A percentile compares a stretch with the other conserved stretches of the same genome.
Evolutionary conservation across 1,140 invertebrate genomes (phyloP).

Genomic region (Procambarus virginalis): DNA sequence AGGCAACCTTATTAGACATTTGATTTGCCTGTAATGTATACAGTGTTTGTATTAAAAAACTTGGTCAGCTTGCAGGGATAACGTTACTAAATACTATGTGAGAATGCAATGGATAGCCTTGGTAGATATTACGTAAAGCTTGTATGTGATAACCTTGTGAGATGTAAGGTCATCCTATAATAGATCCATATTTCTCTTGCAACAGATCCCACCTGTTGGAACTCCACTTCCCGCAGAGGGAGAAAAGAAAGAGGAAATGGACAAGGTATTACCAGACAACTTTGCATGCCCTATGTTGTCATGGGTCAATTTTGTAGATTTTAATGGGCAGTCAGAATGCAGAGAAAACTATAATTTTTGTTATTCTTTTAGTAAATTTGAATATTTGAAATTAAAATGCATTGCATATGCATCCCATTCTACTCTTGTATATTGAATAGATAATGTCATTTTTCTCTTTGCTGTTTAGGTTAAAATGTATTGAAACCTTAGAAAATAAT

Average conservation of each 20-base stretch:
- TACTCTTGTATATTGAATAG: background rate
- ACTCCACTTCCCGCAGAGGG: conserved; percentile 76
- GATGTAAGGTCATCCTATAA: too few relatives aligned
- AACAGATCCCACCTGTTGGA: conserved; percentile 74
- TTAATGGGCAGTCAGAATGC: conserved; percentile 22
- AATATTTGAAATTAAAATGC: conserved; percentile 6
- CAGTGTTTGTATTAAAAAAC: too few relatives aligned
- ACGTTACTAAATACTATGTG: too few relatives aligned
- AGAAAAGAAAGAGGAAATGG: conserved; percentile 82
- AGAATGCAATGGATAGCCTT: too few relatives aligned
- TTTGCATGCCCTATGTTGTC: conserved; percentile 57
- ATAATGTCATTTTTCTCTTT: background rate
- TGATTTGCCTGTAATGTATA: too few relatives aligned
- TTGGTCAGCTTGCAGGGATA: too few relatives aligned
- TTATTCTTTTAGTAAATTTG: background rate
- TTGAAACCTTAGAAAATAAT: background rate
- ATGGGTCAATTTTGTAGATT: conserved; percentile 50
- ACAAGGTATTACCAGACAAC: conserved; percentile 79
- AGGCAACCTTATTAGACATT: too few relatives aligned
- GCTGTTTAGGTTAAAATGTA: background rate
- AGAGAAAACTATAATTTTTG: conserved; percentile 1
- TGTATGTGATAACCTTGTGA: too few relatives aligned
- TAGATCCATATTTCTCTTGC: background rate
- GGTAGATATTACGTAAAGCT: too few relatives aligned
- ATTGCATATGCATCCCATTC: conserved; percentile 22